Evolutionary conservation across 2,113 vertebrate genomes (phyloP).

Genomic region (Nyctibius bracteatus): DNA sequence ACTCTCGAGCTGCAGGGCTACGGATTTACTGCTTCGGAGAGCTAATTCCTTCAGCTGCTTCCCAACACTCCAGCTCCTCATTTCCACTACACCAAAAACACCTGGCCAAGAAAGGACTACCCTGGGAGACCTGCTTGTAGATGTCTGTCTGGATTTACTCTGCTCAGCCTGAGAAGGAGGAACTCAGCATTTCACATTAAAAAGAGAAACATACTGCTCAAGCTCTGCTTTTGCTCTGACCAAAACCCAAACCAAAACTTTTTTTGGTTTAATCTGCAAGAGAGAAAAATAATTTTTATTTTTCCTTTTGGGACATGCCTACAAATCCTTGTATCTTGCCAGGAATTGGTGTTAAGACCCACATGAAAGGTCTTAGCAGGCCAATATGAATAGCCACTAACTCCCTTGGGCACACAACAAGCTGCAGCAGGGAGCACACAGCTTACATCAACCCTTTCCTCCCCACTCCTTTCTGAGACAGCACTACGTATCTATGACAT

Average conservation of each 20-base stretch:
- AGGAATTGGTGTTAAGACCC: neutral
- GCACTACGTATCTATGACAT: fast-evolving
- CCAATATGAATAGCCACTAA: fast-evolving
- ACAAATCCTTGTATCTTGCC: neutral
- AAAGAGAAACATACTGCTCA: neutral
- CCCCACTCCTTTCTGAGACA: neutral
- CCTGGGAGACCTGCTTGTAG: neutral
- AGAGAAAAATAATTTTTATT: neutral
- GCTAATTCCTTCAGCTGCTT: constrained; percentile 35
- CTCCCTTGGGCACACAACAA: too few relatives aligned
- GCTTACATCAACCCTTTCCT: neutral
- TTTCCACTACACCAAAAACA: neutral
- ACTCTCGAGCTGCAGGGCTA: neutral
- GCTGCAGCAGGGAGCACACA: fast-evolving
- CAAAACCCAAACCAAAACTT: neutral
- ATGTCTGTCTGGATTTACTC: neutral
- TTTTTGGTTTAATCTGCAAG: neutral
- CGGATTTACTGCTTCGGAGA: neutral
- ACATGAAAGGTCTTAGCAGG: neutral
- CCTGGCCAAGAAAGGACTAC: neutral
- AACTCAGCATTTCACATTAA: neutral
- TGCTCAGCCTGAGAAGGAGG: neutral
- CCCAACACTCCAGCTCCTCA: neutral
- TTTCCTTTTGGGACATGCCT: neutral
- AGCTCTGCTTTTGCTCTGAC: neutral